These are phyloP conservation scores for Agrotis puta DNA, from an alignment of 2,888 invertebrate species.

Conservation along the genomic window DNA sequence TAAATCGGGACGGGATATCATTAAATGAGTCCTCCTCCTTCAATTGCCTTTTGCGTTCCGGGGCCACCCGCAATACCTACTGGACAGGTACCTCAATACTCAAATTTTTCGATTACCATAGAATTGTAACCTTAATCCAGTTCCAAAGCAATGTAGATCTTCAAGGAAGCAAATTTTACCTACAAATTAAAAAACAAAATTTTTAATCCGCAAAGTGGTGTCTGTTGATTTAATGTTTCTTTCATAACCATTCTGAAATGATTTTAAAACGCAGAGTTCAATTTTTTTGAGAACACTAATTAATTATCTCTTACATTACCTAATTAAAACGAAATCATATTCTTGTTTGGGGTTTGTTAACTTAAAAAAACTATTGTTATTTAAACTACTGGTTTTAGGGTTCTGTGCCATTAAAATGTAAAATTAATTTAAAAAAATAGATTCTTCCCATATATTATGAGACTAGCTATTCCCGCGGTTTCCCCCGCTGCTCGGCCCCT, in stretches of 20 bases:
- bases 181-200: neutral
- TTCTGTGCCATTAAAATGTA: neutral
- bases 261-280: slow-evolving; percentile 16
- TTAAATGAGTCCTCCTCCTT: too few relatives aligned
- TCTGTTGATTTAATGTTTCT: slow-evolving; percentile 24
- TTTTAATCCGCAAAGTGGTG: slow-evolving; percentile 38
- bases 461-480: too few relatives aligned
- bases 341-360: neutral
- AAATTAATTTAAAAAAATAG: too few relatives aligned
- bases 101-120: too few relatives aligned
- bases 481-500: too few relatives aligned
- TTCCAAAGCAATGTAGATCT: neutral
- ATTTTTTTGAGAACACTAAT: slow-evolving; percentile 26
- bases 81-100: too few relatives aligned
- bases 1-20: too few relatives aligned
- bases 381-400: neutral
- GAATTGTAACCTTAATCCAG: neutral
- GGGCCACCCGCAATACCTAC: too few relatives aligned
- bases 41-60: too few relatives aligned
- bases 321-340: slow-evolving; percentile 11
- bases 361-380: neutral
- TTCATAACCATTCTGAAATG: slow-evolving; percentile 18
- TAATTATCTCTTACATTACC: slow-evolving; percentile 7
- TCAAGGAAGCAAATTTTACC: neutral
- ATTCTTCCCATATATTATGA: too few relatives aligned